These are phyloP conservation scores for Zelleria hepariella DNA, from an alignment of 2,888 invertebrate species.

Conservation along the genomic window DNA sequence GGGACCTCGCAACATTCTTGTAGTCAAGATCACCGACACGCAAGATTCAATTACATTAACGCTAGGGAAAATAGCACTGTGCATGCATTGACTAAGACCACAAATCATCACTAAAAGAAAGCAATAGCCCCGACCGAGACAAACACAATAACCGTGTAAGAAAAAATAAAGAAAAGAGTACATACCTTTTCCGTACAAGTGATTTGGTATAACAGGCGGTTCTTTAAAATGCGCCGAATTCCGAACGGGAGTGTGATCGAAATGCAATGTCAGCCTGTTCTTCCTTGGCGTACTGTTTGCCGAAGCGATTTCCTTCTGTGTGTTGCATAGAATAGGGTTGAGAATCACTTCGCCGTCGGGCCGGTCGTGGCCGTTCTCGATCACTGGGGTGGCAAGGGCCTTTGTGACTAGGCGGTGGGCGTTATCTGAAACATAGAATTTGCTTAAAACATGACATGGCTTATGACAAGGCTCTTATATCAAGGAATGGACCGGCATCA, in stretches of 20 bases:
- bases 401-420: slow-evolving; percentile 77
- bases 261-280: slow-evolving; percentile 79
- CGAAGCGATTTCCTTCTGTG: slow-evolving; percentile 41
- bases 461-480: too few relatives aligned
- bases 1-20: too few relatives aligned
- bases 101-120: neutral
- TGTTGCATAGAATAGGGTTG: slow-evolving; percentile 24
- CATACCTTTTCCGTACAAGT: slow-evolving; percentile 56
- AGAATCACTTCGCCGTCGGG: slow-evolving; percentile 40
- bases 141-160: neutral
- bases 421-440: slow-evolving; percentile 76
- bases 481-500: too few relatives aligned
- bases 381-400: slow-evolving; percentile 40
- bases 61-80: too few relatives aligned
- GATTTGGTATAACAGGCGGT: slow-evolving; percentile 59
- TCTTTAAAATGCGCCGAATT: slow-evolving; percentile 84
- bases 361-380: slow-evolving; percentile 53
- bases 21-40: too few relatives aligned
- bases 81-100: too few relatives aligned
- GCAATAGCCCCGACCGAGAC: too few relatives aligned
- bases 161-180: slow-evolving; percentile 2
- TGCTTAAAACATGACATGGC: too few relatives aligned
- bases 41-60: too few relatives aligned
- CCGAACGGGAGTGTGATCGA: slow-evolving; percentile 78
- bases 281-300: slow-evolving; percentile 68